These are phyloP conservation scores for Conus canariensis DNA, from an alignment of 2,888 invertebrate genomes.

Conservation along the genomic window DNA sequence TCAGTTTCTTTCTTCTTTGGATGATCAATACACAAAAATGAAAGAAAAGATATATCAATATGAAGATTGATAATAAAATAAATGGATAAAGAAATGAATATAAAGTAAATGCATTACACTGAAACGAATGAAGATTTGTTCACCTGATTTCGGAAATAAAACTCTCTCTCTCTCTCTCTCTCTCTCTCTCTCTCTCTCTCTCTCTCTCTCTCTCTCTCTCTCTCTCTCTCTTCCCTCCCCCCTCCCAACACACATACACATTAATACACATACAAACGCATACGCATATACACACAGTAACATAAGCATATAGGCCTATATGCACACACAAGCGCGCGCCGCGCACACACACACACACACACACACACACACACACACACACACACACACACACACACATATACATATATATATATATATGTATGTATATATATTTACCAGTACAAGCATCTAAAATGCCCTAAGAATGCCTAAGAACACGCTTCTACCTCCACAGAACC, in stretches of 20 bases:
- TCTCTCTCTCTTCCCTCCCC: background rate
- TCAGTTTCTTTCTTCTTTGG: background rate
- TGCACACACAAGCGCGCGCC: background rate
- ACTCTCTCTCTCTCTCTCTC: constrained; percentile 37
- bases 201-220: constrained; percentile 2
- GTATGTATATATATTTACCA: too few species aligned
- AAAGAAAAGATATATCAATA: too few species aligned
- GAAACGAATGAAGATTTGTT: too few species aligned
- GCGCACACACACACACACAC: background rate
- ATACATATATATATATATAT: background rate
- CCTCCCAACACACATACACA: background rate
- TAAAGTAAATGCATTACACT: too few species aligned
- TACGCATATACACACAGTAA: background rate
- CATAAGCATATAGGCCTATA: too few species aligned
- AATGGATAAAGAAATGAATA: too few species aligned
- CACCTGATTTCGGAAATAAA: too few species aligned
- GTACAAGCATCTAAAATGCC: too few species aligned
- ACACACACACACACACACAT: background rate
- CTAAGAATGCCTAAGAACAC: too few species aligned
- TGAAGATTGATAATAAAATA: too few species aligned
- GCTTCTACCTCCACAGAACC: too few species aligned
- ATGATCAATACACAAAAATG: too few species aligned
- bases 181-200: background rate
- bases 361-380: constrained; percentile 1
- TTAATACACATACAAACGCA: background rate